Evolutionary conservation across 2,797 vertebrate species (phyloP).

Genomic region (Poeciliopsis paucimaculata): DNA sequence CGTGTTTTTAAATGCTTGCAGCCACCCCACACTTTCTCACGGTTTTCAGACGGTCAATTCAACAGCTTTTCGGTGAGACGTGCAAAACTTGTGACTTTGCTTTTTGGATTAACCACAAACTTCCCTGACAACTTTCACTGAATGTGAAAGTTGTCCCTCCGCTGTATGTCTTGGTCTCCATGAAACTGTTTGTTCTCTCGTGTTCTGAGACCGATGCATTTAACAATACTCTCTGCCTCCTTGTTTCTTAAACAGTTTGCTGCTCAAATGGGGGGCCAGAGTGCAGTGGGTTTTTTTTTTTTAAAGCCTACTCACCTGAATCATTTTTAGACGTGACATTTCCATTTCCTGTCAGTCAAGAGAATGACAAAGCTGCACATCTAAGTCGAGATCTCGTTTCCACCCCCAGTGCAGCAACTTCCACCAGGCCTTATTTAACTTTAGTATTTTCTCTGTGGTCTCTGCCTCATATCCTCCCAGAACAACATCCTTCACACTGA

Average conservation of each 20-base stretch:
- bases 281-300: constrained; percentile 25
- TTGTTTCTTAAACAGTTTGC: neutral
- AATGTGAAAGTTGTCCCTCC: no score
- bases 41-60: neutral
- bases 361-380: constrained; percentile 47
- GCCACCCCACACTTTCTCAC: neutral
- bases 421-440: constrained; percentile 2
- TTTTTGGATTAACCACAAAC: neutral
- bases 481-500: neutral
- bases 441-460: constrained; percentile 19
- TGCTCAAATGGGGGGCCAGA: neutral
- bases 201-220: neutral
- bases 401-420: constrained; percentile 30
- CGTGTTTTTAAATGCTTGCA: neutral
- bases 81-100: neutral
- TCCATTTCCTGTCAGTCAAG: constrained; percentile 57
- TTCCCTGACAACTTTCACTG: neutral
- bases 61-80: neutral
- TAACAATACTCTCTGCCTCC: neutral
- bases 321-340: constrained; percentile 60
- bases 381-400: constrained; percentile 40
- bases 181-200: neutral
- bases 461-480: constrained; percentile 3
- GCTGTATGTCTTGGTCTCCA: neutral
- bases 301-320: constrained; percentile 56